Evolutionary conservation across 2,113 vertebrate genomes (phyloP), one percentile per base, ranked within the genome.

Genomic region (Xerus inauris): DNA sequence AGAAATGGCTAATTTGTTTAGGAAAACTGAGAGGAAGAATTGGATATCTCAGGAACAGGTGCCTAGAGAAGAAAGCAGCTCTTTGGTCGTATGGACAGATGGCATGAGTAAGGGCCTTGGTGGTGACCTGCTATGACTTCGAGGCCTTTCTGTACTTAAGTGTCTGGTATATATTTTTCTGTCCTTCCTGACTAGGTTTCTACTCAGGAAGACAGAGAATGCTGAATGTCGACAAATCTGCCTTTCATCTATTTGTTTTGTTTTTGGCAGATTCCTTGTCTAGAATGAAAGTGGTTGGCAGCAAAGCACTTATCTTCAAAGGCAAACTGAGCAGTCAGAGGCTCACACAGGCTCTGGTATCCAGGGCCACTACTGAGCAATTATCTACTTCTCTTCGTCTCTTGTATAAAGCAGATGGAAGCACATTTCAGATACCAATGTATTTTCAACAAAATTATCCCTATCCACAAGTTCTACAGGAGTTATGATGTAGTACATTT

Each of bases 371-470:
- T 22, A 13, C n/a, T 3, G 51, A 76, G 49, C 13, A 91, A 30
- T 12, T 13, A 17, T 6, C 51, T 51, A 19, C 38, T 35, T 71
- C 17, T 6, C 45, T 30, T 51, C 38, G 6, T 6, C 7, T 14
- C 32, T 47, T 26, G 12, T 6, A 1, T 10, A 40, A 22, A 89
- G 47, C 8, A 62, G 30, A 20, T 30, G 22, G 45, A 89, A 51
- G 32, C 28, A 5, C 62, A 65, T 28, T 89, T 93, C 32, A 3
- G 35, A 94, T 22, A 28, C 71, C 22, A 32, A 9, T 30, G 22
- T 80, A 69, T 81, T 57, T 94, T 54, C 59, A 82, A 83, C 30
- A 17, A 59, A 54, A 82, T 87, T 40, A 81, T 24, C 54, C 47
- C 26, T 32, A 17, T 32, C 42, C 32, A 67, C 5, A 72, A 14